Conservation (phyloP, 2,113 vertebrate genomes). For the Ramphastos sulfuratus region DNA sequence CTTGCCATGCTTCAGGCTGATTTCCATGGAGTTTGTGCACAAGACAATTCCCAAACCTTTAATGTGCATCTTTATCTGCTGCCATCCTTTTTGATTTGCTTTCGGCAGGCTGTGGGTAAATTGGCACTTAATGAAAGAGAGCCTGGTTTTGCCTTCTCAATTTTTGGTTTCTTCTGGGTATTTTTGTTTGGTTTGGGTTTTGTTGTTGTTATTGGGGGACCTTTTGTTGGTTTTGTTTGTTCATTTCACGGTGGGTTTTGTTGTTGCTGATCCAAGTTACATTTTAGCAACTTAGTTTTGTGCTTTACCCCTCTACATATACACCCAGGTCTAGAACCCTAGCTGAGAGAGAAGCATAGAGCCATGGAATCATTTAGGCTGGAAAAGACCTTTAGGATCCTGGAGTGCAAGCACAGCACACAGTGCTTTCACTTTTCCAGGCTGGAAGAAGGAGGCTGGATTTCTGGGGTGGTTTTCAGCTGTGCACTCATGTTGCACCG, state of each 20-base stretch:
- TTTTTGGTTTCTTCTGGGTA: not conserved
- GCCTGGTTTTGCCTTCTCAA: rapidly evolving
- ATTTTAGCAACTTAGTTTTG: not conserved
- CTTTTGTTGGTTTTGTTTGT: too few relatives aligned
- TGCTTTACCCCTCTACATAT: not conserved
- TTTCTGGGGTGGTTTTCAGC: not conserved
- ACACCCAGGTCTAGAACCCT: not conserved
- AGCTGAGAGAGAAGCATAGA: not conserved
- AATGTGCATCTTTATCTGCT: not conserved
- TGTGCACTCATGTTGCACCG: not conserved
- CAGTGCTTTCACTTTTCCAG: not conserved
- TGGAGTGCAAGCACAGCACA: rapidly evolving
- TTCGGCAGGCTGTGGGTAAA: not conserved
- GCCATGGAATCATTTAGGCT: too few relatives aligned
- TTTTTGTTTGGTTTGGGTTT: too few relatives aligned
- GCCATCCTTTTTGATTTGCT: not conserved
- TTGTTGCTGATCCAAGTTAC: not conserved
- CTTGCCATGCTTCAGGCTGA: not conserved
- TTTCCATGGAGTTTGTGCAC: not conserved
- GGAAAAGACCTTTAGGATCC: too few relatives aligned
- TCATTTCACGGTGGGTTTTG: too few relatives aligned
- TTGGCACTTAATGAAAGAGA: not conserved
- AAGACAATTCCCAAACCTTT: not conserved
- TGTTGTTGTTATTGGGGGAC: too few relatives aligned
- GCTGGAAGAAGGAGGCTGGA: not conserved